phyloP scores from a whole-genome alignment of 2,113 vertebrate species.

The Platysteira castanea region DNA sequence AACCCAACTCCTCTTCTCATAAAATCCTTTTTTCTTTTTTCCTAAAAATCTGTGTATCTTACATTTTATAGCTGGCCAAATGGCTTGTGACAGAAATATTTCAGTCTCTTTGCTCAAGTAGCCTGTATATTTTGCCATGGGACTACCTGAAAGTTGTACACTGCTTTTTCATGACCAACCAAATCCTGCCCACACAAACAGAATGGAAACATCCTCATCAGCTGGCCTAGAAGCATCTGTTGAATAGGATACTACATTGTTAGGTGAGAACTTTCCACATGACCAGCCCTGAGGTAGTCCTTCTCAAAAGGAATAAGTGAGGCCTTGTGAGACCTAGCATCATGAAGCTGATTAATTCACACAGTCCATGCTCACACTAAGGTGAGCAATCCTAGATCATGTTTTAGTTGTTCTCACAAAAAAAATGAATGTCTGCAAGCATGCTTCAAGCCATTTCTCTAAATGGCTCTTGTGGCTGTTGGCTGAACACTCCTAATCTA shows the following conservation, averaged over 20 bases:
- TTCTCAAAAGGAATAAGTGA: neutral
- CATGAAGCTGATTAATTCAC: neutral
- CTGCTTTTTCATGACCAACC: neutral
- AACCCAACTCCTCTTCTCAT: neutral
- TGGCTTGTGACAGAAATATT: neutral
- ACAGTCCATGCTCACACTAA: neutral
- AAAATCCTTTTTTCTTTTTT: neutral
- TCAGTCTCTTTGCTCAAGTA: neutral
- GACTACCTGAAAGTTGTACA: neutral
- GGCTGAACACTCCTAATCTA: neutral
- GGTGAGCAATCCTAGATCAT: neutral
- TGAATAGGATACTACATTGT: neutral
- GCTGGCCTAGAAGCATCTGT: neutral
- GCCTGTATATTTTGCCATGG: neutral
- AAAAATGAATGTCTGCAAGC: neutral
- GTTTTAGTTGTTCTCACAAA: neutral
- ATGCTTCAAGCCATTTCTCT: neutral
- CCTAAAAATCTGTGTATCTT: neutral
- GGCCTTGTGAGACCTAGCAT: neutral
- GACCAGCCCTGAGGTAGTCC: neutral
- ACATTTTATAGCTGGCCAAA: neutral
- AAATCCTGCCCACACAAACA: neutral
- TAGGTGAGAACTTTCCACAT: neutral
- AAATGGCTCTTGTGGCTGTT: neutral
- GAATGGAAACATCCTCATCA: neutral